Conservation (phyloP, 2,113 vertebrate species). For the Coturnix japonica region DNA sequence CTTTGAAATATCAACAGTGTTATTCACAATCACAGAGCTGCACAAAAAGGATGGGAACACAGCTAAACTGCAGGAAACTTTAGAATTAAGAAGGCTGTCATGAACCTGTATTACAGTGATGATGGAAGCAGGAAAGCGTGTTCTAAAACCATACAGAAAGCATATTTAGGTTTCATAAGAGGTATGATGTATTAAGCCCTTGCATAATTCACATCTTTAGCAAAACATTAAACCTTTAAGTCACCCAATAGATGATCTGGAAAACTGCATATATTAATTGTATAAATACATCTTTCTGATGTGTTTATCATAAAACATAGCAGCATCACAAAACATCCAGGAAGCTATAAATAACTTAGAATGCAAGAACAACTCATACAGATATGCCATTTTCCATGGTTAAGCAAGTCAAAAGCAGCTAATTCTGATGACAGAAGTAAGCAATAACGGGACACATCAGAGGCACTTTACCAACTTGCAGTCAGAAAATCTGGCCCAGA, state of each 20-base stretch:
- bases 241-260: not conserved
- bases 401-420: constrained; percentile 15
- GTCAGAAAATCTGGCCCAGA: not conserved
- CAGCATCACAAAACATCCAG: not conserved
- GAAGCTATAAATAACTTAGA: not conserved
- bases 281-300: not conserved
- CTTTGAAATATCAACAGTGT: not conserved
- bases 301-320: not conserved
- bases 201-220: not conserved
- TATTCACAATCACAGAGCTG: not conserved
- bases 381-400: not conserved
- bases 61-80: not conserved
- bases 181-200: not conserved
- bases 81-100: not conserved
- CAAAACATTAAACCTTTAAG: not conserved
- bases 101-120: not conserved
- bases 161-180: not conserved
- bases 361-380: not conserved
- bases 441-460: not conserved
- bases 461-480: not conserved
- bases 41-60: not conserved
- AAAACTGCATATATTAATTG: not conserved
- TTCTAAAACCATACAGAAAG: not conserved
- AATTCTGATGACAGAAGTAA: constrained; percentile 13
- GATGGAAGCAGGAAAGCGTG: not conserved